phyloP scores from a whole-genome alignment of 1,140 invertebrate genomes.

The Zeugodacus cucurbitae region DNA sequence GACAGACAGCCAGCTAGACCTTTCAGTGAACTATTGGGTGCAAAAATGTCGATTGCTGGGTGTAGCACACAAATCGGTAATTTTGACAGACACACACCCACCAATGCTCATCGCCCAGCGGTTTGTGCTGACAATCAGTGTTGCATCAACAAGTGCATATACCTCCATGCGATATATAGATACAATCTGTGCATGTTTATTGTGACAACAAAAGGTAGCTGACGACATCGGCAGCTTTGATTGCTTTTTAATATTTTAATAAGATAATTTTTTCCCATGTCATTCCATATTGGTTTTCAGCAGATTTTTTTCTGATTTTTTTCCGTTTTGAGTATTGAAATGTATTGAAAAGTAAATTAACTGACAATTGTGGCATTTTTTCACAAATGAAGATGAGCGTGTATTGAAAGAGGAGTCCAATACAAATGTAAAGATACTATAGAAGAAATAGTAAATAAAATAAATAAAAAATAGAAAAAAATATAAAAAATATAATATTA shows the following conservation, averaged over 20 bases:
- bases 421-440: neutral
- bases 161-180: neutral
- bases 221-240: neutral
- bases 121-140: neutral
- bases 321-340: neutral
- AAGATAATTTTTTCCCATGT: conserved; percentile 23
- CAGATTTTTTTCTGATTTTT: neutral
- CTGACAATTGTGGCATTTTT: conserved; percentile 15
- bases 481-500: neutral
- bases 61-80: neutral
- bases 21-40: neutral
- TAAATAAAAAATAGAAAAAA: neutral
- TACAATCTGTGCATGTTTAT: neutral
- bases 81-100: neutral
- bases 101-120: neutral
- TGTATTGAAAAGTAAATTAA: conserved; percentile 20
- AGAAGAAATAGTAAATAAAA: neutral
- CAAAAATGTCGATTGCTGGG: neutral
- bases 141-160: conserved; percentile 9
- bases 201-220: neutral
- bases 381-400: neutral
- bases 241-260: conserved; percentile 37
- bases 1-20: neutral
- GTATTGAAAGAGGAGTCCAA: neutral
- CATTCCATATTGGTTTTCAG: conserved; percentile 8